These are phyloP conservation scores for Gymnarchus niloticus DNA, from an alignment of 2,113 vertebrate species.

Conservation along the genomic window DNA sequence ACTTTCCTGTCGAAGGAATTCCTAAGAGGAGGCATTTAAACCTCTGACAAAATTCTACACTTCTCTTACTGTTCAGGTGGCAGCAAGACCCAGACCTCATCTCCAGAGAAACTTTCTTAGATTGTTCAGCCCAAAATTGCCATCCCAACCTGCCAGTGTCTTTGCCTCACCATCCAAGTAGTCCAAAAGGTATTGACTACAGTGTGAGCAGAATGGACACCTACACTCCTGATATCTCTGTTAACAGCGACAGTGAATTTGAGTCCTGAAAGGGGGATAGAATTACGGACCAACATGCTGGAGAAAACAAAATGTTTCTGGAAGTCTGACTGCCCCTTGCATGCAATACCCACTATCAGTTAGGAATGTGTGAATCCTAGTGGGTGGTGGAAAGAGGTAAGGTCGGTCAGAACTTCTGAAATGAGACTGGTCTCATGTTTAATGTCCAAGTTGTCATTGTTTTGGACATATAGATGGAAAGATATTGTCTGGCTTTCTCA, in stretches of 20 bases:
- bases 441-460: too few relatives aligned
- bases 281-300: background rate
- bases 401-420: background rate
- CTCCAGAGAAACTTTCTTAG: constrained; percentile 50
- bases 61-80: constrained; percentile 40
- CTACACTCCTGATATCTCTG: constrained; percentile 62
- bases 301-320: background rate
- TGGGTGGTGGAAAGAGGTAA: background rate
- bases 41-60: too few relatives aligned
- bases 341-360: background rate
- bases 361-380: background rate
- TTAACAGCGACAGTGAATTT: constrained; percentile 71
- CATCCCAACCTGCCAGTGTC: constrained; percentile 41
- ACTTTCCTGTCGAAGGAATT: background rate
- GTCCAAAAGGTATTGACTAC: constrained; percentile 62
- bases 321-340: background rate
- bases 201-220: constrained; percentile 50
- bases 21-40: background rate
- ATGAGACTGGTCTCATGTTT: background rate
- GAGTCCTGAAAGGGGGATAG: constrained; percentile 53
- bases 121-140: constrained; percentile 49
- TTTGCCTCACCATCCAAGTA: constrained; percentile 50
- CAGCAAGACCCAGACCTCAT: constrained; percentile 59
- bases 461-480: background rate
- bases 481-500: too few relatives aligned